Conservation (phyloP, 2,888 invertebrate species). For the Diaphora mendica region DNA sequence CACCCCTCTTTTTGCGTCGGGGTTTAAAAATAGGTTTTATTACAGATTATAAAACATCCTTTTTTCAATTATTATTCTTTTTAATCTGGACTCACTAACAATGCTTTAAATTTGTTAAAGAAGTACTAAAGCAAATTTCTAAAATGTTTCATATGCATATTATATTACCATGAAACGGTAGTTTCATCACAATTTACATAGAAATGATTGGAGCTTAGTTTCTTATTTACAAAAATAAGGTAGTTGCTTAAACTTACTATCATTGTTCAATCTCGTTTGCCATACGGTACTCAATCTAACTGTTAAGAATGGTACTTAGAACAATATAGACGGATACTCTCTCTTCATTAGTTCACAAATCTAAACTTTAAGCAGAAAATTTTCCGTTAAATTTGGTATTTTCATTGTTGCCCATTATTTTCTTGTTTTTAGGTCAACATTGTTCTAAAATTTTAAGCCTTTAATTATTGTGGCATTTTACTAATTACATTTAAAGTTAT, state of each 20-base stretch:
- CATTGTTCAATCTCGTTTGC: conserved; percentile 9
- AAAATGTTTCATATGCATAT: neutral
- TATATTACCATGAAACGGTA: too few species aligned
- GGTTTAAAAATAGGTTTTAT: neutral
- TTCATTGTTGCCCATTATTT: neutral
- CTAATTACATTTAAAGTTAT: too few species aligned
- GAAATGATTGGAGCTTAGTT: neutral
- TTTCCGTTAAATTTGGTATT: neutral
- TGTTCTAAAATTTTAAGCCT: neutral
- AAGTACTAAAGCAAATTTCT: neutral
- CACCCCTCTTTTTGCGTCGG: too few species aligned
- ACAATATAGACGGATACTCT: conserved; percentile 10
- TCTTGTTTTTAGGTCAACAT: neutral
- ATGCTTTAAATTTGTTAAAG: neutral
- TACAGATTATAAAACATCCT: neutral
- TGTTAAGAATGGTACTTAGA: conserved; percentile 13
- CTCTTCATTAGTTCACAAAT: conserved; percentile 14
- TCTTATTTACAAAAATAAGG: neutral
- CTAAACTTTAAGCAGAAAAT: neutral
- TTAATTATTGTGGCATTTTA: too few species aligned
- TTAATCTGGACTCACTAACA: neutral
- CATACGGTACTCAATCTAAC: neutral
- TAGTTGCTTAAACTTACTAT: neutral
- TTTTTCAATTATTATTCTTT: neutral
- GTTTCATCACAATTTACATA: neutral